Conservation (phyloP, 35 echinoderm and acorn worm species). For the Apostichopus japonicus region DNA sequence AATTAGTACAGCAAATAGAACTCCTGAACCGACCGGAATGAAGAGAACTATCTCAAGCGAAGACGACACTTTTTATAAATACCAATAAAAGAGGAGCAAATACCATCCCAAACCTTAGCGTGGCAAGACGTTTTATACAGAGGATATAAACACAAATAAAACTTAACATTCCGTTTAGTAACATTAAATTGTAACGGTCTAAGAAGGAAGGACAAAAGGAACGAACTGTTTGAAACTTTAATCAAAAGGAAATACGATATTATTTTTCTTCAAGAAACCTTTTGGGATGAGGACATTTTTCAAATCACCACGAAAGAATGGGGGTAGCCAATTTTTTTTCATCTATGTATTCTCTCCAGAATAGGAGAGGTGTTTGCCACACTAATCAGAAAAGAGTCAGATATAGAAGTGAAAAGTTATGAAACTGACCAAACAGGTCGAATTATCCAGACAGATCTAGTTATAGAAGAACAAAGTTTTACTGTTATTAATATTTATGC, state of each 20-base stretch:
- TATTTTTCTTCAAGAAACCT: constrained; percentile 27
- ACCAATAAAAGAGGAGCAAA: not conserved
- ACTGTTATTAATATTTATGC: constrained; percentile 7
- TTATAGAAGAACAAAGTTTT: not conserved
- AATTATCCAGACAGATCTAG: not conserved
- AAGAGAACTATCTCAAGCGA: not conserved
- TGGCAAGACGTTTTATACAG: not conserved
- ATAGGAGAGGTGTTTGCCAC: not conserved
- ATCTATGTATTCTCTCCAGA: not conserved
- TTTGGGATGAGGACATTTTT: not conserved
- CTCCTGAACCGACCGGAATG: not conserved
- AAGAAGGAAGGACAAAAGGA: constrained; percentile 1
- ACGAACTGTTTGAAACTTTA: not conserved
- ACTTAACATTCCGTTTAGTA: not conserved
- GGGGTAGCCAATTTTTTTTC: not conserved
- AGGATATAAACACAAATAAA: too few relatives aligned
- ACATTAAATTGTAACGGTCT: constrained; percentile 29
- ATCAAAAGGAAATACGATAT: constrained; percentile 1
- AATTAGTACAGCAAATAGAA: not conserved
- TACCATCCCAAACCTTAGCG: not conserved
- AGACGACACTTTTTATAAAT: not conserved
- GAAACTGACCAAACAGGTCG: not conserved
- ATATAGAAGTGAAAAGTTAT: not conserved
- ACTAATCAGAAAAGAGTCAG: not conserved
- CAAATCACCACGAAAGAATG: not conserved